These are phyloP conservation scores for Mystacornis crossleyi DNA, from an alignment of 2,113 vertebrate species.

Conservation along the genomic window DNA sequence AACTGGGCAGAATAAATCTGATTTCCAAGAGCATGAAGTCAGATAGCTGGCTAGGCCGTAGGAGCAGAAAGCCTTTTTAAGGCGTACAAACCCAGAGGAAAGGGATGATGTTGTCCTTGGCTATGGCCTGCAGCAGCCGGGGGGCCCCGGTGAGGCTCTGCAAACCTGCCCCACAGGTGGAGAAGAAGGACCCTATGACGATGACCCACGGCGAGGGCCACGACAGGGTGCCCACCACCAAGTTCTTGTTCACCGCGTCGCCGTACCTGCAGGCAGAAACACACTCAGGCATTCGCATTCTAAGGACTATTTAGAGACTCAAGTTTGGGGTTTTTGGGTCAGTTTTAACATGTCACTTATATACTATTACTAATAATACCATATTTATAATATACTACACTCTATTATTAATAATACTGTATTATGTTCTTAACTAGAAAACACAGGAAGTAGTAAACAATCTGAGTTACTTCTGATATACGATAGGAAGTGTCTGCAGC, in stretches of 20 bases:
- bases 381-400: neutral
- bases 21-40: neutral
- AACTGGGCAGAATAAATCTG: neutral
- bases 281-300: rapidly evolving
- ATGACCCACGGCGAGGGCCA: constrained; percentile 99
- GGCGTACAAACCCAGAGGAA: constrained; percentile 85
- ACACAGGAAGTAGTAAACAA: neutral
- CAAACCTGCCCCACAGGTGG: constrained; percentile 92
- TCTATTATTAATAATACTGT: neutral
- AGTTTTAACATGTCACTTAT: neutral
- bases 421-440: neutral
- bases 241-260: constrained; percentile 86
- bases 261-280: constrained; percentile 81
- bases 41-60: neutral
- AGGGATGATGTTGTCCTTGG: constrained; percentile 98
- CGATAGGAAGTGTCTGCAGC: neutral
- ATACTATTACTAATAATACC: neutral
- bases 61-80: rapidly evolving
- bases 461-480: neutral
- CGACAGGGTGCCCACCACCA: constrained; percentile 93
- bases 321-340: rapidly evolving
- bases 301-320: neutral
- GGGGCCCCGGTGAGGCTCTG: constrained; percentile 96
- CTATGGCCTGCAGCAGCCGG: constrained; percentile 92
- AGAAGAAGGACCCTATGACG: constrained; percentile 97